Evolutionary conservation across 37 sponge, comb jelly and placozoan species (phyloP).

Genomic region (Hormiphora californensis): DNA sequence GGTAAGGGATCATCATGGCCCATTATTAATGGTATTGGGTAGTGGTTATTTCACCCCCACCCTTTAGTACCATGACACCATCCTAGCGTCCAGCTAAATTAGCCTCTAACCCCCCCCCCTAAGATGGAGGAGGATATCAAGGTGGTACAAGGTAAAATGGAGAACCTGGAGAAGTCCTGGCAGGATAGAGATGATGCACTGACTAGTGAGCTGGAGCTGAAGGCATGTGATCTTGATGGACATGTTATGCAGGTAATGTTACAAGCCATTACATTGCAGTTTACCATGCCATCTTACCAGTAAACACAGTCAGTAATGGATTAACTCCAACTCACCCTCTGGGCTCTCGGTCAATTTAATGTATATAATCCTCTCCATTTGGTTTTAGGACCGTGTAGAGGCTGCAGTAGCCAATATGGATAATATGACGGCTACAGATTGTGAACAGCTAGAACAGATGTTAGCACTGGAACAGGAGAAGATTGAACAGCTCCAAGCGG

Average conservation of each 20-base stretch:
- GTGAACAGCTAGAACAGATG: slow-evolving; percentile 20
- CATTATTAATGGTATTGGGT: too few species aligned
- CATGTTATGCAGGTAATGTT: too few species aligned
- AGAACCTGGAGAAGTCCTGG: background rate
- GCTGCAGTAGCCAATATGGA: background rate
- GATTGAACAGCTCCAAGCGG: slow-evolving; percentile 25
- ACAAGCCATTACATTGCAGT: too few species aligned
- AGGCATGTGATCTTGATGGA: background rate
- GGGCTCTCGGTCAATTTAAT: too few species aligned
- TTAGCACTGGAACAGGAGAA: background rate
- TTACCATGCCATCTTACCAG: too few species aligned
- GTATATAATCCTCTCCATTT: background rate
- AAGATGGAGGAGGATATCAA: background rate
- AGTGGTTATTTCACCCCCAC: too few species aligned
- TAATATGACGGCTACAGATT: slow-evolving; percentile 12
- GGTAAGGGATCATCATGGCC: background rate
- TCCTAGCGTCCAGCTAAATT: too few species aligned
- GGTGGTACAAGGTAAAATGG: background rate
- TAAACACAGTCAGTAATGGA: too few species aligned
- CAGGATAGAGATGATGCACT: background rate
- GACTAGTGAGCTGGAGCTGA: background rate
- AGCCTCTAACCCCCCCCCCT: too few species aligned
- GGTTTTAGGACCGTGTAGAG: slow-evolving; percentile 7
- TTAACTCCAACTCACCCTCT: too few species aligned
- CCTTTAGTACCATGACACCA: too few species aligned